A percentile compares a stretch with the other conserved stretches of the same genome.
Evolutionary conservation across 2,113 vertebrate species (phyloP).

Genomic region (Silurus meridionalis): DNA sequence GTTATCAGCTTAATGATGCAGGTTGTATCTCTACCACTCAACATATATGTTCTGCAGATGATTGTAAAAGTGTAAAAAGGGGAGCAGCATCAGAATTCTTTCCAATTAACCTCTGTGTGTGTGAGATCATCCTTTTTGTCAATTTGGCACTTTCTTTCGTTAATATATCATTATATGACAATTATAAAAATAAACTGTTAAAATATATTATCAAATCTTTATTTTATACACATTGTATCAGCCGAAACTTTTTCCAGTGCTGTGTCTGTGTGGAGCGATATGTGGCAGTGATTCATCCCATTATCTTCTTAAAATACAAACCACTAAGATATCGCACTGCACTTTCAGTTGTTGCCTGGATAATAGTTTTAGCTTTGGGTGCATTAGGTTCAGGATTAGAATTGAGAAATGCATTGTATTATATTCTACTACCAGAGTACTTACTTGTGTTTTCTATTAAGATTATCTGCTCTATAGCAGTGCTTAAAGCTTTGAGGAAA

Average conservation of each 20-base stretch:
- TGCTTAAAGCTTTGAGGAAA: too few relatives aligned
- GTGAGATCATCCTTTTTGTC: not conserved
- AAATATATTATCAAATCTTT: too few relatives aligned
- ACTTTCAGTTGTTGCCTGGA: too few relatives aligned
- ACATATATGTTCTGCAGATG: slow-evolving; percentile 31
- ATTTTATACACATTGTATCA: not conserved
- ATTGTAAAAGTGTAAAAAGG: not conserved
- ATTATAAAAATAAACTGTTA: too few relatives aligned
- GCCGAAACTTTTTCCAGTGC: slow-evolving; percentile 39
- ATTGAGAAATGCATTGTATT: too few relatives aligned
- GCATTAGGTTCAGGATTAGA: too few relatives aligned
- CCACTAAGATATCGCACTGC: slow-evolving; percentile 14
- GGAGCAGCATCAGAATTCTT: not conserved
- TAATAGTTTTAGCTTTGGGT: too few relatives aligned
- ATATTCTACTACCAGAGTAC: too few relatives aligned
- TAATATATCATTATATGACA: too few relatives aligned
- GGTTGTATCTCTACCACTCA: slow-evolving; percentile 11
- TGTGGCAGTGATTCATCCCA: slow-evolving; percentile 13
- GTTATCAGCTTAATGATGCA: not conserved
- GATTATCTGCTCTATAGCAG: too few relatives aligned
- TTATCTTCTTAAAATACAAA: slow-evolving; percentile 39
- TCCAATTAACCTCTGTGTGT: not conserved
- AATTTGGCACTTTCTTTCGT: too few relatives aligned
- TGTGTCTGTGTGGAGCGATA: slow-evolving; percentile 43
- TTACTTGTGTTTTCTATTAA: too few relatives aligned